Percentiles rank a stretch among this genome's conserved stretches.
Evolutionary conservation across 2,113 vertebrate genomes (phyloP).

Genomic region (Urocolius indicus): DNA sequence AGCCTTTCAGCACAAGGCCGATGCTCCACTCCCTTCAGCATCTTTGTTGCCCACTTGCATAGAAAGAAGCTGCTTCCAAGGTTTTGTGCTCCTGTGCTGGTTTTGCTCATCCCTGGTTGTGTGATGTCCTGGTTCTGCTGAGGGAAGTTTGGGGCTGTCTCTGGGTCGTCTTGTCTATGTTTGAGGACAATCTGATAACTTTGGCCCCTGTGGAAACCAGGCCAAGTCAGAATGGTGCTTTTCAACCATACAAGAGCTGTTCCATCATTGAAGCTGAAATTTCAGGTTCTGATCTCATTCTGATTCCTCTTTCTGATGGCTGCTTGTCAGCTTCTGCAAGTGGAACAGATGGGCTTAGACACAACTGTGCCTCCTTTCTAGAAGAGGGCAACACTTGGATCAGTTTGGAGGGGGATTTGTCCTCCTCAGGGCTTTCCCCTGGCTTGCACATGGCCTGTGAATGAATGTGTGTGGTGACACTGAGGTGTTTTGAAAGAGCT

Average conservation of each 20-base stretch:
- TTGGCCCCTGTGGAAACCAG: neutral
- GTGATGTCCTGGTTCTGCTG: fast-evolving
- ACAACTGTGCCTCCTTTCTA: neutral
- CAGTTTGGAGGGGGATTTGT: neutral
- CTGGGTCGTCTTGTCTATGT: neutral
- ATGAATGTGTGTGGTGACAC: neutral
- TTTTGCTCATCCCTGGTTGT: neutral
- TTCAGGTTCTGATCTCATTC: neutral
- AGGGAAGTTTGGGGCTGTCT: neutral
- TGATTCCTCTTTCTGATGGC: neutral
- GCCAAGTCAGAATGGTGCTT: neutral
- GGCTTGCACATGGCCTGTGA: fast-evolving
- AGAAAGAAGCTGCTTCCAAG: neutral
- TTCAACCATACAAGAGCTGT: neutral
- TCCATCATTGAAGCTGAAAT: neutral
- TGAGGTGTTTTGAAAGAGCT: neutral
- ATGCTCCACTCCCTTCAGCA: too few species aligned
- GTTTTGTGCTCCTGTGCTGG: fast-evolving
- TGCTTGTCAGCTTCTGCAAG: too few species aligned
- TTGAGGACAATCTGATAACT: neutral
- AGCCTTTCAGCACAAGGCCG: too few species aligned
- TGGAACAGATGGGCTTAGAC: too few species aligned
- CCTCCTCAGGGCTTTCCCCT: neutral
- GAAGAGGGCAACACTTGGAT: neutral
- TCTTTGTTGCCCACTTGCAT: neutral